Evolutionary conservation across 1,140 invertebrate species (phyloP).

Genomic region (Pogonomyrmex barbatus): DNA sequence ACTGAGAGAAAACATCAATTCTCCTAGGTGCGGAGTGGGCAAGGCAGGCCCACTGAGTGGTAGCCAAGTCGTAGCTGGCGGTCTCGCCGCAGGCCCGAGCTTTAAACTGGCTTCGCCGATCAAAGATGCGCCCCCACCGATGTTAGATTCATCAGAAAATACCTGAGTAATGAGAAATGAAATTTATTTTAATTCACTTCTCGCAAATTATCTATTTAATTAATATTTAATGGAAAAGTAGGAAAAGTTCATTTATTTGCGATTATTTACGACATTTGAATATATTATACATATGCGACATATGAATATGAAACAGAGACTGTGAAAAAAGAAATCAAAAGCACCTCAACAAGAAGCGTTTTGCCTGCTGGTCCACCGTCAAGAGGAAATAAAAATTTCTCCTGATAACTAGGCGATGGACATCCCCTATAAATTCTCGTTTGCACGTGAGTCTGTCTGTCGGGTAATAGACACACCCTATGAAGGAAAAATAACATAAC

Average conservation of each 20-base stretch:
- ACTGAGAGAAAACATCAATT: constrained; percentile 88
- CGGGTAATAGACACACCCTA: constrained; percentile 91
- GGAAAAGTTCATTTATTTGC: not conserved
- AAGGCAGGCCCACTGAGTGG: constrained; percentile 85
- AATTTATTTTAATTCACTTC: not conserved
- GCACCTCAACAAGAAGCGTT: constrained; percentile 82
- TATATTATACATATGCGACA: not conserved
- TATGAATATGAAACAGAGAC: constrained; percentile 16
- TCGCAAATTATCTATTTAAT: not conserved
- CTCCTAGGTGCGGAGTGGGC: constrained; percentile 88
- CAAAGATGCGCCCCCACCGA: constrained; percentile 70
- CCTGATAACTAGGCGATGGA: constrained; percentile 90
- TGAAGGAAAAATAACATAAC: constrained; percentile 31
- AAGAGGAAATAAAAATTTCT: constrained; percentile 91
- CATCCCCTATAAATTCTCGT: constrained; percentile 90
- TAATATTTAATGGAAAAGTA: not conserved
- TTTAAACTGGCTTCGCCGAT: constrained; percentile 86
- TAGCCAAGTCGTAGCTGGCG: constrained; percentile 86
- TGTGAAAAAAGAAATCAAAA: not conserved
- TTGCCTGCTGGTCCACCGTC: constrained; percentile 83
- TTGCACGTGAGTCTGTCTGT: constrained; percentile 90
- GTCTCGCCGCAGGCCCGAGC: constrained; percentile 84
- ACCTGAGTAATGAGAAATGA: constrained; percentile 72
- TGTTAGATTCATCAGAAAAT: constrained; percentile 79
- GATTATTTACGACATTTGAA: not conserved